phyloP scores from a whole-genome alignment of 2,113 vertebrate species.

The Chelonoidis abingdonii region DNA sequence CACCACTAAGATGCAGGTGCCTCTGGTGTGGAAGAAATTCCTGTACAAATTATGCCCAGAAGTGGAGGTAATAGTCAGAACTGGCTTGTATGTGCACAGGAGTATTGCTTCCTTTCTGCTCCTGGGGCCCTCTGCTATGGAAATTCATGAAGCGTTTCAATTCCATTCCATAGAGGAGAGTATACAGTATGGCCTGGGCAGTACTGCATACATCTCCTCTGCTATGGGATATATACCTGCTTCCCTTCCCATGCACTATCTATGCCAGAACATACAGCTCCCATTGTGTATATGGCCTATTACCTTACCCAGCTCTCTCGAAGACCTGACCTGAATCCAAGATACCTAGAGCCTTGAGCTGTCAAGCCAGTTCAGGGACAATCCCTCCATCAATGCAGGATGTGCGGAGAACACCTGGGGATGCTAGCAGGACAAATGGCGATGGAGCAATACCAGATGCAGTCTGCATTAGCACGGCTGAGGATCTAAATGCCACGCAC shows the following conservation, averaged over 20 bases:
- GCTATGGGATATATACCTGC: not conserved
- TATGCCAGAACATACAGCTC: not conserved
- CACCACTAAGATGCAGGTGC: not conserved
- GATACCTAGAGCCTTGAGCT: not conserved
- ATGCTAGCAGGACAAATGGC: not conserved
- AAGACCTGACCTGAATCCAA: not conserved
- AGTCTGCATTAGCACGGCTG: fast-evolving
- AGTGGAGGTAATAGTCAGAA: not conserved
- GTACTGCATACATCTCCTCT: not conserved
- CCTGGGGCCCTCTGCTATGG: not conserved
- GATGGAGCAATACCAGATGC: not conserved
- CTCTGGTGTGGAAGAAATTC: not conserved
- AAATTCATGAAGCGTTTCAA: not conserved
- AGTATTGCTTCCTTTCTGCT: not conserved
- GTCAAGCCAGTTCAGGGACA: not conserved
- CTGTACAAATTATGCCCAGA: not conserved
- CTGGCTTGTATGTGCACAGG: not conserved
- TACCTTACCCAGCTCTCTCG: not conserved
- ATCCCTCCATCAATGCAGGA: too few species aligned
- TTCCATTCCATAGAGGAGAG: not conserved
- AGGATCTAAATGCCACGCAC: fast-evolving
- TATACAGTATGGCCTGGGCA: not conserved
- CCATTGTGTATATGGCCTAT: not conserved
- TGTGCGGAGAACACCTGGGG: not conserved
- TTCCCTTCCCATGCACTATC: not conserved